A percentile compares a stretch with the other conserved stretches of the same genome.
Evolutionary conservation across 2,797 vertebrate species (phyloP).

Genomic region (Typhlichthys subterraneus): DNA sequence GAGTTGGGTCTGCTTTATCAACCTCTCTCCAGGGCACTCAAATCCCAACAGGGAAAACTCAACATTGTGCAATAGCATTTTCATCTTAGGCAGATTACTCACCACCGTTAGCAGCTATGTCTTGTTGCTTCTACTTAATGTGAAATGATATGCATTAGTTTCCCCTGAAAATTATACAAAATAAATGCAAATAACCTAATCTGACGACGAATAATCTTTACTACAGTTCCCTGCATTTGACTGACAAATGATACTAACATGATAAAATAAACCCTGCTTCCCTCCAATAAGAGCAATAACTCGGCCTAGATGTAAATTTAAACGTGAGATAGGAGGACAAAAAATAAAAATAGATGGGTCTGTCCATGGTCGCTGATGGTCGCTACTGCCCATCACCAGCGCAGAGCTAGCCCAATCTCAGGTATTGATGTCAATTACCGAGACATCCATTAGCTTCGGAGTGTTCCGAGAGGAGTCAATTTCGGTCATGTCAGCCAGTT

Average conservation of each 20-base stretch:
- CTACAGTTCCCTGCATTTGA: not conserved
- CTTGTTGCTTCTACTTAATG: not conserved
- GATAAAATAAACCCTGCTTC: not conserved
- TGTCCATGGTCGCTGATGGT: conserved; percentile 42
- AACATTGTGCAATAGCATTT: conserved; percentile 17
- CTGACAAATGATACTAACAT: not conserved
- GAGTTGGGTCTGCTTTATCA: conserved; percentile 40
- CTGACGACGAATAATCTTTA: no score
- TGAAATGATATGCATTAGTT: not conserved
- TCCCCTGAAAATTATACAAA: not conserved
- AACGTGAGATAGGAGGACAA: conserved; percentile 47
- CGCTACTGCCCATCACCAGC: conserved; percentile 29
- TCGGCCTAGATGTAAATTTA: conserved; percentile 46
- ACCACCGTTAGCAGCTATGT: not conserved
- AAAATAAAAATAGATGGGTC: conserved; percentile 44
- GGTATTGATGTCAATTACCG: conserved; percentile 69
- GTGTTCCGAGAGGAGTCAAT: conserved; percentile 67
- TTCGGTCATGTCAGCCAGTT: conserved; percentile 65
- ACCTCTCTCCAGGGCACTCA: conserved; percentile 31
- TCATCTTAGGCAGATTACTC: conserved; percentile 17
- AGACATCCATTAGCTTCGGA: conserved; percentile 64
- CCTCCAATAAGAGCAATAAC: conserved; percentile 25
- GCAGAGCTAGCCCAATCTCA: conserved; percentile 37
- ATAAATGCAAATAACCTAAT: no score
- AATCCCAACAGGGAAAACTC: conserved; percentile 37